phyloP scores from a whole-genome alignment of 1,140 invertebrate species.

The Scaptomyza hsui region DNA sequence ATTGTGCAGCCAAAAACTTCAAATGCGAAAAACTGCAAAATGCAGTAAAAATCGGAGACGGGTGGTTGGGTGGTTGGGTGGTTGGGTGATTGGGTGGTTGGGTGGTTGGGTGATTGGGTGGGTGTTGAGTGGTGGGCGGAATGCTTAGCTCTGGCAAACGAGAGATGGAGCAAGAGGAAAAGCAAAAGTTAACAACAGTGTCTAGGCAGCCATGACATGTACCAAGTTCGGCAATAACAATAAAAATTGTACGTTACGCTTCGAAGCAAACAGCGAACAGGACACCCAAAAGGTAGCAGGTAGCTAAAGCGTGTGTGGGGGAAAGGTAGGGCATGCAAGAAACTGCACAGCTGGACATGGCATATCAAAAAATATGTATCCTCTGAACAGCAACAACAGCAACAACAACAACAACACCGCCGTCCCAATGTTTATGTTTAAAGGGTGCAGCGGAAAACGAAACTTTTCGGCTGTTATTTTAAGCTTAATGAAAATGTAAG shows the following conservation, averaged over 20 bases:
- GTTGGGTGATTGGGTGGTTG: no score
- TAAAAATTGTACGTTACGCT: conserved; percentile 76
- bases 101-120: not conserved
- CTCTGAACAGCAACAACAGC: conserved; percentile 17
- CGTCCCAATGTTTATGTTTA: conserved; percentile 71
- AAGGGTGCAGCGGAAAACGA: conserved; percentile 39
- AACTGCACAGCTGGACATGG: conserved; percentile 65
- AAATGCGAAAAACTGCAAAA: conserved; percentile 29
- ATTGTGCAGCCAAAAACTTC: conserved; percentile 12
- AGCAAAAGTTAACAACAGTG: conserved; percentile 62
- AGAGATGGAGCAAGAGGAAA: conserved; percentile 3
- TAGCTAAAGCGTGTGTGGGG: no score
- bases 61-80: not conserved
- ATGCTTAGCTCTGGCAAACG: not conserved
- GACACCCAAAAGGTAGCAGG: conserved; percentile 4
- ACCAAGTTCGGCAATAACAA: conserved; percentile 63
- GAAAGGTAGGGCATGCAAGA: conserved; percentile 6
- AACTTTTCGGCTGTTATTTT: conserved; percentile 69
- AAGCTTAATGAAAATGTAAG: conserved; percentile 72
- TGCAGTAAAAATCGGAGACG: conserved; percentile 2
- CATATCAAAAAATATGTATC: conserved; percentile 73
- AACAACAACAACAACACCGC: conserved; percentile 1
- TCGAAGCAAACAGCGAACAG: conserved; percentile 4
- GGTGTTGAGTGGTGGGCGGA: not conserved
- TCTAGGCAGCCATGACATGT: conserved; percentile 63